These are phyloP conservation scores for Eupeodes luniger DNA, from an alignment of 2,888 invertebrate species.

Conservation along the genomic window DNA sequence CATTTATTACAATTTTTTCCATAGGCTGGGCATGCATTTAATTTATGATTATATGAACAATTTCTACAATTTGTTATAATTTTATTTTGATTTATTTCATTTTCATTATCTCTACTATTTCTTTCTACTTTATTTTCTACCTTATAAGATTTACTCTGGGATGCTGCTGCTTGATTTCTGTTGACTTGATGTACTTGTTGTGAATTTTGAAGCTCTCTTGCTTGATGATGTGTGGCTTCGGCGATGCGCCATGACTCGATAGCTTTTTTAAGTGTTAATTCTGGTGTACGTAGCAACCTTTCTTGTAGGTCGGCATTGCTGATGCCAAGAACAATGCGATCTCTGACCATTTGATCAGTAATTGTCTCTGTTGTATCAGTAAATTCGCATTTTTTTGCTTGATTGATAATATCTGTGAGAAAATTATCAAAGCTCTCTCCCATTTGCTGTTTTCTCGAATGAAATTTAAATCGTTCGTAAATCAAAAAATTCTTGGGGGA, in stretches of 20 bases:
- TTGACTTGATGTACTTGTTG: not conserved
- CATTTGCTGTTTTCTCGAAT: not conserved
- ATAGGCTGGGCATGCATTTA: conserved; percentile 3
- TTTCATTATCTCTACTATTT: not conserved
- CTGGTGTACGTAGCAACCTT: conserved; percentile 10
- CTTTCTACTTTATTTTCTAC: not conserved
- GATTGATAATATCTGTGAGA: conserved; percentile 38
- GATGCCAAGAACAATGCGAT: conserved; percentile 37
- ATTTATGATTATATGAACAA: conserved; percentile 2
- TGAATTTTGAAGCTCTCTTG: conserved; percentile 2
- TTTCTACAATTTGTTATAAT: conserved; percentile 14
- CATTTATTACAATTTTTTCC: conserved; percentile 14
- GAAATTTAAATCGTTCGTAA: not conserved
- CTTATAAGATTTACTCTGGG: not conserved
- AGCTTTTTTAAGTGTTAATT: not conserved
- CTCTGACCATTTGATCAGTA: conserved; percentile 41
- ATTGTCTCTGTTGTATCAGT: conserved; percentile 3
- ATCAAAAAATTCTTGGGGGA: not conserved
- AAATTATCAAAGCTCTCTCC: not conserved
- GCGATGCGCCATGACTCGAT: not conserved
- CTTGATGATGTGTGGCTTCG: conserved; percentile 1
- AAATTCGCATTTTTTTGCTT: conserved; percentile 51
- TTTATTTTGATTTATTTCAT: conserved; percentile 8
- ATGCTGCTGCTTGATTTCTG: not conserved
- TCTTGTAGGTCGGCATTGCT: conserved; percentile 1